A percentile compares a stretch with the other conserved stretches of the same genome.
These are phyloP conservation scores for Zootermopsis nevadensis DNA, from an alignment of 2,888 invertebrate species.

Conservation along the genomic window DNA sequence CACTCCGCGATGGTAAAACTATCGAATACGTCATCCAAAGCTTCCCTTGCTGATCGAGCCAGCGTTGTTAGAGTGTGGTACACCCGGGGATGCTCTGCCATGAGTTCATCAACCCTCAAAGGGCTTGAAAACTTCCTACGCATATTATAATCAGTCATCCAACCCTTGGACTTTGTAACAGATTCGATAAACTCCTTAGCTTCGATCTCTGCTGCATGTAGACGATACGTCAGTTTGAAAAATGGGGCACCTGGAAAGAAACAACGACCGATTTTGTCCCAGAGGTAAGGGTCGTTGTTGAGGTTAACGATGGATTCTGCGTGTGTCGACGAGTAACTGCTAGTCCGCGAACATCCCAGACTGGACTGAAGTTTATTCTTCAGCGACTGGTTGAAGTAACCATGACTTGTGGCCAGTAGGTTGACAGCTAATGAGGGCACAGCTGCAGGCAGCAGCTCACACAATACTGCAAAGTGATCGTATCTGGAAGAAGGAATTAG, in stretches of 20 bases:
- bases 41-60: conserved; percentile 67
- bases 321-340: conserved; percentile 47
- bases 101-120: conserved; percentile 72
- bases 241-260: conserved; percentile 73
- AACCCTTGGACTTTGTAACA: conserved; percentile 61
- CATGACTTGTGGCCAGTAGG: conserved; percentile 69
- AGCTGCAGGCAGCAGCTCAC: conserved; percentile 74
- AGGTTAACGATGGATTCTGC: conserved; percentile 66
- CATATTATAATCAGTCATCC: conserved; percentile 79
- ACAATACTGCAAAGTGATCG: conserved; percentile 77
- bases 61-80: conserved; percentile 69
- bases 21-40: conserved; percentile 71
- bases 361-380: conserved; percentile 64
- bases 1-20: conserved; percentile 72
- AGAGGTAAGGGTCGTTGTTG: conserved; percentile 71
- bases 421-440: conserved; percentile 74
- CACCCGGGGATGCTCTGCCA: conserved; percentile 68
- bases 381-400: conserved; percentile 70
- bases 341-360: conserved; percentile 67
- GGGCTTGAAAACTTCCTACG: conserved; percentile 77
- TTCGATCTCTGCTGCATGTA: conserved; percentile 63
- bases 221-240: conserved; percentile 65
- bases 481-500: conserved; percentile 64
- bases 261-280: conserved; percentile 71
- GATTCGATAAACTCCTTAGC: conserved; percentile 51